Evolutionary conservation across 2,888 invertebrate species (phyloP).

Genomic region (Drosophila flavopinicola): DNA sequence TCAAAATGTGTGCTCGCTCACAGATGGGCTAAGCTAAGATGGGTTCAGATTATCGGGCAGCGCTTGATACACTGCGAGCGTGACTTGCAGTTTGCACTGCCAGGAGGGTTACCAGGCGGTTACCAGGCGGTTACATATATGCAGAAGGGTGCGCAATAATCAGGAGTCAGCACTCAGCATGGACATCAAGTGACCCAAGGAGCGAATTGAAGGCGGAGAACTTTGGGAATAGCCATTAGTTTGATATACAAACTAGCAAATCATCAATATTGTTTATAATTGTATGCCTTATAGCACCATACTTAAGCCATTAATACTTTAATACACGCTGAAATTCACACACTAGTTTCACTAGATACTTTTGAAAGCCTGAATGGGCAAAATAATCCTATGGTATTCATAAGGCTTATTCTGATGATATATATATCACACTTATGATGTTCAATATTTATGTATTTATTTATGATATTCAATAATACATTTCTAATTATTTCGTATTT

Average conservation of each 20-base stretch:
- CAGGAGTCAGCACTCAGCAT: constrained; percentile 15
- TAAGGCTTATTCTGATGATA: no score
- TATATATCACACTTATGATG: no score
- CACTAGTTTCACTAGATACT: no score
- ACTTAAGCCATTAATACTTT: no score
- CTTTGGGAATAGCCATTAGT: neutral
- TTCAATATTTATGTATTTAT: neutral
- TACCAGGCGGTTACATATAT: no score
- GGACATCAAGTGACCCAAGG: constrained; percentile 9
- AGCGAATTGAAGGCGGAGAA: neutral
- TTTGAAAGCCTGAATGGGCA: no score
- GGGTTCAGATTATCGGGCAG: constrained; percentile 48
- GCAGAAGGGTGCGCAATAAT: constrained; percentile 2
- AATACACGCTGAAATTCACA: no score
- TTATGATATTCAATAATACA: neutral
- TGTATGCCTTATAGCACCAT: no score
- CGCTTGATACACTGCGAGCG: constrained; percentile 20
- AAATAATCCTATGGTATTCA: no score
- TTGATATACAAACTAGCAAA: no score
- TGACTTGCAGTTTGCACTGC: constrained; percentile 25
- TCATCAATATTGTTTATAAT: no score
- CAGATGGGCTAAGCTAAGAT: constrained; percentile 51
- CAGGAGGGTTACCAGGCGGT: neutral
- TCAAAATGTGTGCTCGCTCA: constrained; percentile 30
- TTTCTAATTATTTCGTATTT: neutral